A percentile compares a stretch with the other conserved stretches of the same genome.
These are phyloP conservation scores for Phymorhynchus buccinoides DNA, from an alignment of 1,140 invertebrate species.

Conservation along the genomic window DNA sequence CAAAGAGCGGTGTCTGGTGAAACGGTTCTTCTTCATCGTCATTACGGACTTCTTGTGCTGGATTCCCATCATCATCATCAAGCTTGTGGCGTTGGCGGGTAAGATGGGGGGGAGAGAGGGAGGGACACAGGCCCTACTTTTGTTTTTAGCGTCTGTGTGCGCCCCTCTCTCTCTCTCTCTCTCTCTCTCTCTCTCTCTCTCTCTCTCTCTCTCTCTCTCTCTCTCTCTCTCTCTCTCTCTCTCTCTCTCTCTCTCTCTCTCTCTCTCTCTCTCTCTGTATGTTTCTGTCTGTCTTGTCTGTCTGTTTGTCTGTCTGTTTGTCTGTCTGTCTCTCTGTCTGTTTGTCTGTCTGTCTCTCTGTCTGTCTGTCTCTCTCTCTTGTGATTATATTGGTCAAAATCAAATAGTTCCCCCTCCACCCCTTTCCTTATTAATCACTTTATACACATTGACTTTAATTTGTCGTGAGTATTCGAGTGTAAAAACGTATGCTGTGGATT, in stretches of 20 bases:
- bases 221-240: background rate
- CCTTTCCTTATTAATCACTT: too few relatives aligned
- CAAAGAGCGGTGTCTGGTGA: slow-evolving; percentile 74
- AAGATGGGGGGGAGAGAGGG: slow-evolving; percentile 11
- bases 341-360: background rate
- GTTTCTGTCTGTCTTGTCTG: background rate
- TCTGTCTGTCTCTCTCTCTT: background rate
- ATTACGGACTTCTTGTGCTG: slow-evolving; percentile 72
- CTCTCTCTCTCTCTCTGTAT: background rate
- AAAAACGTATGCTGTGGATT: too few relatives aligned
- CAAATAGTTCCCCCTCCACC: too few relatives aligned
- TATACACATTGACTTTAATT: too few relatives aligned
- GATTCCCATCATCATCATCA: slow-evolving; percentile 68
- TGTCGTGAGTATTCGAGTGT: too few relatives aligned
- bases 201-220: background rate
- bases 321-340: background rate
- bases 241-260: background rate
- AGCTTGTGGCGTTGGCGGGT: slow-evolving; percentile 54
- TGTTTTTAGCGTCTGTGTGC: background rate
- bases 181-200: background rate
- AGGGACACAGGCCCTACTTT: background rate
- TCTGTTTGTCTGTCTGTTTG: background rate
- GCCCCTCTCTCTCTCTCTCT: background rate
- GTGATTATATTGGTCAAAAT: too few relatives aligned
- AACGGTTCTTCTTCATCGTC: slow-evolving; percentile 69